Evolutionary conservation across 53 echinoderm and acorn worm species (phyloP), one percentile per base, ranked within the genome.

Genomic region (Astropecten irregularis): DNA sequence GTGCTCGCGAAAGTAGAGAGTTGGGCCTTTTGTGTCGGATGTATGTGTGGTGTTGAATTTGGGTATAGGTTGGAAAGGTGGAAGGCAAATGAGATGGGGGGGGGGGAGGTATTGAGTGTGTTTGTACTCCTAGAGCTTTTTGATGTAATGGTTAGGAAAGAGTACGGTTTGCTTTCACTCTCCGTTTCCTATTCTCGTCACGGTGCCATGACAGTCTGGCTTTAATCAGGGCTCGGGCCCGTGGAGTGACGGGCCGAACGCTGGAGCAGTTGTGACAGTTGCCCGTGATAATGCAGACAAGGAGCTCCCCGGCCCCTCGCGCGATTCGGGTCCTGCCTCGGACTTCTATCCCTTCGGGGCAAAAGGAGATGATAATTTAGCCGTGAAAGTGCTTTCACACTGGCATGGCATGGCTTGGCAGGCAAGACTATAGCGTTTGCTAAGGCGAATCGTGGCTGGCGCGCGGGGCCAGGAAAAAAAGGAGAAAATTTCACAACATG

Each of bases 321-420:
- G 39, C 58, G 58, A 76, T n/a, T 38, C 76, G 56, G 40, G 58
- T 21, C 22, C 31, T 38, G 38, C 57, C 57, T 57, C 31, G 16
- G 42, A 56, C 37, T 50, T 30, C 39, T 35, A 72, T 49, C 72
- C 85, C 62, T 53, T 39, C 27, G 85, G 85, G 72, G 35, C 60
- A 60, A 49, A 60, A 85, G 73, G 85, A 85, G 71, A 63, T 72
- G 71, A 85, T 85, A 85, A 85, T 85, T 85, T 71, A 73, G 72
- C 72, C 72, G 71, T 57, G 62, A 85, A 85, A 85, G 85, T 85
- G 42, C 85, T 85, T 85, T 85, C 85, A 85, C 85, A 85, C 85
- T 58, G 40, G 39, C n/a, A n/a, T n/a, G n/a, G n/a, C n/a, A n/a
- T n/a, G n/a, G n/a, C n/a, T n/a, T n/a, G n/a, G n/a, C n/a, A n/a